Percentiles rank a stretch among this genome's conserved stretches.
Conservation (phyloP, 2,888 invertebrate species). For the Philhelius pedissequus region DNA sequence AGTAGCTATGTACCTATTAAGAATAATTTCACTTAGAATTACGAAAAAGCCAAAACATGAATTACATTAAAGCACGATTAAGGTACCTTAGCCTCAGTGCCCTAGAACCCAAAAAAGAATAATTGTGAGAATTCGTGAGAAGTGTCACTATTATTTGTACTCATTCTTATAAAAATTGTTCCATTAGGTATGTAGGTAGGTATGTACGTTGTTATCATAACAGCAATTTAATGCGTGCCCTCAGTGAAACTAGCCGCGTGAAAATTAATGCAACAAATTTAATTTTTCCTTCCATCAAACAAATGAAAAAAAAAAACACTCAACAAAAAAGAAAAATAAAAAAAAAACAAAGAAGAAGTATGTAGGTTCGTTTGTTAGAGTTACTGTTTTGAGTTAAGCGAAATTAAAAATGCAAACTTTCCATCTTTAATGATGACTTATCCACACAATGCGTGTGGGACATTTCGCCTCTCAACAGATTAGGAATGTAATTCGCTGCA, state of each 20-base stretch:
- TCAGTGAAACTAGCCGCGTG: background rate
- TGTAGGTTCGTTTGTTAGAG: background rate
- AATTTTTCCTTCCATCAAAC: background rate
- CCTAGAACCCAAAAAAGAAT: constrained; percentile 44
- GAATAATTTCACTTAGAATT: constrained; percentile 29
- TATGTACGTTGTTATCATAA: no score
- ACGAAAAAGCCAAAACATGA: constrained; percentile 1
- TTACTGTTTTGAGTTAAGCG: background rate
- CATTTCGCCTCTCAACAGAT: constrained; percentile 46
- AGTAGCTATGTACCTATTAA: background rate
- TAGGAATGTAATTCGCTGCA: background rate
- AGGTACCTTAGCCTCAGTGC: background rate
- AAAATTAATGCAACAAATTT: background rate
- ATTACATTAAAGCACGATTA: constrained; percentile 9
- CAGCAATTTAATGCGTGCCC: background rate
- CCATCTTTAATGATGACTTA: constrained; percentile 38
- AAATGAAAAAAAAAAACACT: background rate
- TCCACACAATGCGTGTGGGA: constrained; percentile 56
- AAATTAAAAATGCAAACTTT: constrained; percentile 52
- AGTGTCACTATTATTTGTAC: constrained; percentile 6
- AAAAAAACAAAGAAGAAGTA: background rate
- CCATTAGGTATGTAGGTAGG: no score
- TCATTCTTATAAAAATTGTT: constrained; percentile 8
- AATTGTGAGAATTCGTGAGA: constrained; percentile 43
- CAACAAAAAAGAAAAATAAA: background rate